Base-by-base conservation (phyloP, 2,797 vertebrate species). In the Chiroxiphia lanceolata region DNA sequence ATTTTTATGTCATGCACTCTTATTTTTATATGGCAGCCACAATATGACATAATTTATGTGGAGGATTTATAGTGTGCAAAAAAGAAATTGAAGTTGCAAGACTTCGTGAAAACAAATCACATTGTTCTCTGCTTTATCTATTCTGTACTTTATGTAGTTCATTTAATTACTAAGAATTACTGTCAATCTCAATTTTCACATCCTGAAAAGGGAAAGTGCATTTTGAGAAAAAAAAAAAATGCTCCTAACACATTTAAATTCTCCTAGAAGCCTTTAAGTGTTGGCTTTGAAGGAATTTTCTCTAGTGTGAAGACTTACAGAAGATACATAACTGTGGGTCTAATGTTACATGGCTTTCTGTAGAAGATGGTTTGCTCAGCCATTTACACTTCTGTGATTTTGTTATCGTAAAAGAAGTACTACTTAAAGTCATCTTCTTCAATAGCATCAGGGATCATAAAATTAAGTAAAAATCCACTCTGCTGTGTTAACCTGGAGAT, bases 341-440 rank as follows among this genome's bases (percentile, higher is more conserved):
- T 78, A 61, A 81, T 34, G 33, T 70, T 76, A 85, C 5, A 10
- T 67, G 33, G 40, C 10, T 78, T 90, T 93, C 65, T 86, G 83
- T 29, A 77, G 33, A 83, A 33, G 15, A 17, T 61, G 20, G 23
- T 34, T 48, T 71, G 59, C 19, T 54, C 34, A 84, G 40, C 70
- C 36, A 33, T 38, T 79, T 90, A 56, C 33, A 47, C 25, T 85
- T 84, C 38, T 10, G 3, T 57, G 50, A 48, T 86, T 95, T 90
- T 63, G 34, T 88, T 93, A 27, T 45, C 85, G 14, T 75, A 70
- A 82, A 53, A 84, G 45, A 92, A 79, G 13, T n/a, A n/a, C 22
- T 82, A n/a, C 44, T 96, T 90, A 77, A 67, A 60, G 56, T 72
- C 21, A 57, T 69, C 57, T 91, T 56, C 34, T 91, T 96, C 83